Conservation (phyloP, 92 coral and sea anemone genomes). For the Diadumene lineata region DNA sequence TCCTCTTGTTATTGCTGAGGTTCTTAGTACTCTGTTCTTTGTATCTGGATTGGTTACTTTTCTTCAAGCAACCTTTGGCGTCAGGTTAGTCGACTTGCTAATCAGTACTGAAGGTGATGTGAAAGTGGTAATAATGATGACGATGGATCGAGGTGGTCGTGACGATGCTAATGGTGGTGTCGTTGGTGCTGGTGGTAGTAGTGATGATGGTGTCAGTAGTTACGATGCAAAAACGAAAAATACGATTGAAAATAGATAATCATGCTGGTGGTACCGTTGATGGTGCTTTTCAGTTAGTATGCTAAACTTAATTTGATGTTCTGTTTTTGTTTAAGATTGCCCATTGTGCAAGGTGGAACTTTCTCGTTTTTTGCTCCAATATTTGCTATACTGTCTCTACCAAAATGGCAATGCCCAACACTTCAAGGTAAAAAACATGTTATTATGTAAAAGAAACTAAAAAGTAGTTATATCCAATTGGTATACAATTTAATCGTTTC, state of each 20-base stretch:
- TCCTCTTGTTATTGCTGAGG: conserved; percentile 55
- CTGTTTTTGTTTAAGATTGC: conserved; percentile 50
- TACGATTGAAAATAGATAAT: too few relatives aligned
- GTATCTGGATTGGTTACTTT: conserved; percentile 61
- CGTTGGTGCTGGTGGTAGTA: too few relatives aligned
- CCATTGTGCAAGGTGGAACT: conserved; percentile 84
- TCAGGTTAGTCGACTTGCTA: conserved; percentile 28
- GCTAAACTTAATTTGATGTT: not conserved
- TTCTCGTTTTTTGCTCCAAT: conserved; percentile 76
- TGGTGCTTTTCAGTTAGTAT: not conserved
- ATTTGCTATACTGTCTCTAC: conserved; percentile 62
- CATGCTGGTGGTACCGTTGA: too few relatives aligned
- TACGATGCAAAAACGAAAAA: too few relatives aligned
- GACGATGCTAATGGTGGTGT: too few relatives aligned
- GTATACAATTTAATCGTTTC: too few relatives aligned
- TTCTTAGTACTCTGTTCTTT: conserved; percentile 62
- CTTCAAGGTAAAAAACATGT: not conserved
- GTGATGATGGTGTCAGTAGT: too few relatives aligned
- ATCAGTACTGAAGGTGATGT: too few relatives aligned
- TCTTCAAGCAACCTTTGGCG: conserved; percentile 59
- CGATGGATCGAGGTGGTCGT: too few relatives aligned
- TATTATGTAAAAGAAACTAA: not conserved
- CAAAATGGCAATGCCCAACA: conserved; percentile 67
- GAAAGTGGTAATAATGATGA: too few relatives aligned
- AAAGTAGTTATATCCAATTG: not conserved